Base-by-base conservation (phyloP, 2,888 invertebrate genomes). In the Cantharis nigra region DNA sequence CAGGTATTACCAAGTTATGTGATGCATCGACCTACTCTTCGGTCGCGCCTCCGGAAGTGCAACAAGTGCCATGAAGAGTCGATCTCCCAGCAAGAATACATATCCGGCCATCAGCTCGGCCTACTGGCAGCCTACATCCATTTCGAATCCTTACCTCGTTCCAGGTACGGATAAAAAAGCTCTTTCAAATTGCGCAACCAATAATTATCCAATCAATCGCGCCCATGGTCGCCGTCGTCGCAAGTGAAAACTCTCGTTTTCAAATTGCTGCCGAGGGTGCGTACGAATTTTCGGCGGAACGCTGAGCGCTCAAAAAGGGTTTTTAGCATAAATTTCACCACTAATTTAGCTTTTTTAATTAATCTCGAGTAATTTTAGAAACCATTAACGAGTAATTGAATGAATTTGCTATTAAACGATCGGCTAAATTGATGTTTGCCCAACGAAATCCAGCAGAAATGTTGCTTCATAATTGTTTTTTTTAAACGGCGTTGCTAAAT, bases 31-130 rank as follows among this genome's bases (percentile, higher is more conserved):
- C 72, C 78, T 75, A 79, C 71, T 75, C 65, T 74, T 76, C 72
- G 78, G 74, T 78, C 72, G 80, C 74, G 78, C 79, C 80, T 81
- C 76, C 79, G 80, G 76, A 80, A 78, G 78, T 80, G 77, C 79
- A 74, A 78, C 80, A 77, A 78, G 82, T 81, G 82, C 84, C 82
- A 88, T 88, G 88, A 89, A 88, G 85, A 88, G 87, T 83, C 85
- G 88, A 80, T 82, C 86, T 75, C 78, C 83, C 69, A 81, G 78
- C 74, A 81, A 81, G 74, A 80, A 79, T 74, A 71, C 82, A 74
- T 95, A 95, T 90, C 95, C 95, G 87, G 92, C 95, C 85, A 95
- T 95, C 91, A 94, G 93, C 89, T 92, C 94, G 88, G 94, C 95
- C 87, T 95, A 95, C 90, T 95, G 95, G 95, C 92, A 95, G 86